These are phyloP conservation scores for Macroglossus sobrinus DNA, from an alignment of 2,113 vertebrate species.

Conservation along the genomic window DNA sequence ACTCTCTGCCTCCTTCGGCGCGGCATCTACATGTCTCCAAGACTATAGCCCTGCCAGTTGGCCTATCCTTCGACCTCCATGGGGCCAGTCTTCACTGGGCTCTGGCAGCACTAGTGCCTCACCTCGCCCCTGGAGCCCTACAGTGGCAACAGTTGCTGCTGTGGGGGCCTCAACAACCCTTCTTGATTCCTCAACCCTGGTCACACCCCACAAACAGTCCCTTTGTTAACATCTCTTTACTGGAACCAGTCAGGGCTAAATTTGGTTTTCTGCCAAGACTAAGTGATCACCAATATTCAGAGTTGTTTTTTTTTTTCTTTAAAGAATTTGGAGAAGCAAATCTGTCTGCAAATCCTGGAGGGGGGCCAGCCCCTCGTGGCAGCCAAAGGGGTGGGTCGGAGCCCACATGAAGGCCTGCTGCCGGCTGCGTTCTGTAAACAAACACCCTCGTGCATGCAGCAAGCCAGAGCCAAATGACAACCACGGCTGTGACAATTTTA, in stretches of 20 bases:
- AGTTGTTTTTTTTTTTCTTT: not conserved
- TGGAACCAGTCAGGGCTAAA: not conserved
- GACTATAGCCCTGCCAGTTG: not conserved
- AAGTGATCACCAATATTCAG: not conserved
- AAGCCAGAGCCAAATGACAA: constrained; percentile 59
- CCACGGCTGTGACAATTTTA: constrained; percentile 53
- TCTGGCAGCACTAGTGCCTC: too few relatives aligned
- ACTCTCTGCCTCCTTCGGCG: not conserved
- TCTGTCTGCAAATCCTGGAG: constrained; percentile 39
- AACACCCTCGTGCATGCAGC: constrained; percentile 53
- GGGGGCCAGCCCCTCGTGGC: constrained; percentile 49
- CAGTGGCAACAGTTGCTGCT: not conserved
- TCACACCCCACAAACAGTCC: not conserved
- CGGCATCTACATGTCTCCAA: not conserved
- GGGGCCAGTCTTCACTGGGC: not conserved
- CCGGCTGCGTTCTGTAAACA: constrained; percentile 60
- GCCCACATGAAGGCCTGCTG: constrained; percentile 58
- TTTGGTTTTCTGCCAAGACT: not conserved
- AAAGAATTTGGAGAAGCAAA: not conserved
- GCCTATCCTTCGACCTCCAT: not conserved
- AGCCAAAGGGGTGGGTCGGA: constrained; percentile 43
- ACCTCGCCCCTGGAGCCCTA: not conserved
- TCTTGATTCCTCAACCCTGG: not conserved
- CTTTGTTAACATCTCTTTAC: not conserved
- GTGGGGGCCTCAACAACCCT: not conserved